A percentile compares a stretch with the other conserved stretches of the same genome.
Conservation (phyloP, 2,113 vertebrate species). For the Galemys pyrenaicus region DNA sequence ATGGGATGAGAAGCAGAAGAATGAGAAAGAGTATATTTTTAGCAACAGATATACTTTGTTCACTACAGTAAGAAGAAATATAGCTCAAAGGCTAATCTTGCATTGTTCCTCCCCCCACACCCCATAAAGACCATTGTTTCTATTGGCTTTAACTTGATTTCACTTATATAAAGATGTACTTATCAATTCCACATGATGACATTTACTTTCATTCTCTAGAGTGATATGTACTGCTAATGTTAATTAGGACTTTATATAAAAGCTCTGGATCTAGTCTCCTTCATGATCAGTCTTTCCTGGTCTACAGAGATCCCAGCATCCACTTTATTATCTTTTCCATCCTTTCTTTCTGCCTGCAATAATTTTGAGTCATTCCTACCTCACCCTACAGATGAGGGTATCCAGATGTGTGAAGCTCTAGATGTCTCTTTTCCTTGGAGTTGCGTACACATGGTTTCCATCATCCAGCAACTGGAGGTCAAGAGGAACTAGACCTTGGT, state of each 20-base stretch:
- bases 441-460: background rate
- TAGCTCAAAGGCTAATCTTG: background rate
- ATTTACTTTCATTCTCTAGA: background rate
- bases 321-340: background rate
- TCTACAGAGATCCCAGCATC: background rate
- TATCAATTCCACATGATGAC: background rate
- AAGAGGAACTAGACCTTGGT: background rate
- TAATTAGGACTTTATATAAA: background rate
- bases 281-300: background rate
- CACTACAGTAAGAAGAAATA: background rate
- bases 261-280: background rate
- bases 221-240: constrained; percentile 3
- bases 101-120: background rate
- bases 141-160: constrained; percentile 49
- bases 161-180: background rate
- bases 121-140: background rate
- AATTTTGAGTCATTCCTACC: constrained; percentile 31
- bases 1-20: background rate
- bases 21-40: background rate
- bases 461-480: background rate
- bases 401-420: background rate
- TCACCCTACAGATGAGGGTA: background rate
- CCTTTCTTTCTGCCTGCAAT: background rate
- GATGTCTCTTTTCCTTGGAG: background rate
- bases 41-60: constrained; percentile 11